Percentiles rank a stretch among this genome's conserved stretches.
phyloP scores from a whole-genome alignment of 2,113 vertebrate genomes.

The Xyrauchen texanus region DNA sequence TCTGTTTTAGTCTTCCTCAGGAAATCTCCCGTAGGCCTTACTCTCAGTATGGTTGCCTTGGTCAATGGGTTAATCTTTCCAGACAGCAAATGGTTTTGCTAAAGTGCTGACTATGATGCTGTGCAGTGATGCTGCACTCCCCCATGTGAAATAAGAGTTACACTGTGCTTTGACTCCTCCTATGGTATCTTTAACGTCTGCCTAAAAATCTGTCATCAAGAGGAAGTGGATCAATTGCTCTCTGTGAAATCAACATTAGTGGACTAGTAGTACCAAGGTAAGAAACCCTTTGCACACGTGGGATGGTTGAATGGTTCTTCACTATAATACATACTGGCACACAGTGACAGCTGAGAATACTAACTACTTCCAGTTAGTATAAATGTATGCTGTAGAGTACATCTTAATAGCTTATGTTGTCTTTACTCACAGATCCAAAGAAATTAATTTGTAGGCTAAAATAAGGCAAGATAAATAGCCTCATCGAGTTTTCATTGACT shows the following conservation, averaged over 20 bases:
- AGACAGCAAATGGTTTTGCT: constrained; percentile 25
- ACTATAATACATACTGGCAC: not conserved
- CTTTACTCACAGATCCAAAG: not conserved
- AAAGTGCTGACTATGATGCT: constrained; percentile 29
- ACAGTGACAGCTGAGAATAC: not conserved
- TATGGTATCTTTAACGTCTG: constrained; percentile 32
- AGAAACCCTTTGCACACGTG: constrained; percentile 18
- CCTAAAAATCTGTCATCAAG: constrained; percentile 26
- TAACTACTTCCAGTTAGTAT: constrained; percentile 6
- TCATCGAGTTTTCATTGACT: no score
- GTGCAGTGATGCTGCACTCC: constrained; percentile 1
- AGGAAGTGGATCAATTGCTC: constrained; percentile 31
- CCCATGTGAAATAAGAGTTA: not conserved
- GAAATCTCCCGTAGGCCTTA: not conserved
- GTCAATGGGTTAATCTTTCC: not conserved
- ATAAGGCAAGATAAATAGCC: no score
- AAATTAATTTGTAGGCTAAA: no score
- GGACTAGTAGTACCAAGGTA: constrained; percentile 42
- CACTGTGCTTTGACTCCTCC: constrained; percentile 36
- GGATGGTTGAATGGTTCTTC: constrained; percentile 1
- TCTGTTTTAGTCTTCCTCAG: not conserved
- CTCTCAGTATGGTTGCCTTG: not conserved
- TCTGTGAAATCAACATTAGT: constrained; percentile 18
- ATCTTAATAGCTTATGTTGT: not conserved
- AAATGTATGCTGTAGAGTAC: not conserved